Base-by-base conservation (phyloP, 2,888 invertebrate genomes). In the Odontothrips loti region DNA sequence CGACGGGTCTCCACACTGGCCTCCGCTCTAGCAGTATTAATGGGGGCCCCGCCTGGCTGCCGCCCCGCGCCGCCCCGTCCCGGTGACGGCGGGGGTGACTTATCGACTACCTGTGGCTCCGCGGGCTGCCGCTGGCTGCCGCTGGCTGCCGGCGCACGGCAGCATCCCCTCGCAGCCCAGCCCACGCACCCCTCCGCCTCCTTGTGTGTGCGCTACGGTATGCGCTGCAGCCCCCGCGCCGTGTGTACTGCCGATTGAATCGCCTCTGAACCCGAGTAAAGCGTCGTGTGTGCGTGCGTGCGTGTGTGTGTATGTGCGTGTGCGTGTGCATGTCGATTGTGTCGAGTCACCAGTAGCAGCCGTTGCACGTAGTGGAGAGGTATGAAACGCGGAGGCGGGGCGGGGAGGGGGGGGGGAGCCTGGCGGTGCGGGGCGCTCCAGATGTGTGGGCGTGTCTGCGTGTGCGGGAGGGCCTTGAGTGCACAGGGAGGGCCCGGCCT, bases 41-140 rank as follows among this genome's bases (percentile, higher is more conserved):
- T 43, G 6, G 34, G 34, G 34, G 34, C n/a, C n/a, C n/a, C n/a
- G n/a, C n/a, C n/a, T 43, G 58, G 58, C 58, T 20, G 58, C 20
- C 58, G 58, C 20, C 58, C 17, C 58, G 51, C 58, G 20, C 58
- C 58, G 58, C 15, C 51, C 51, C 51, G 51, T 2, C 51, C 51
- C 51, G 4, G 51, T 20, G 34, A 43, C 34, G 34, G 34, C 34
- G 6, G 34, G n/a, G 34, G 23, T 75, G 68, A 75, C 23, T 75
- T 75, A 75, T 75, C 27, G 68, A 75, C 68, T 75, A 75, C 68
- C 68, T 75, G 68, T 75, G 68, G 68, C 23, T n/a, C 27, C 12
- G 58, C 6, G 10, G 58, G 51, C 1, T 4, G 51, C 10, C n/a
- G n/a, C 68, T 23, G 8, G 68, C 68, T 23, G 51, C 68, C 68